These are phyloP conservation scores for Henricia sp. DNA, from an alignment of 53 echinoderm and acorn worm genomes.

Conservation along the genomic window DNA sequence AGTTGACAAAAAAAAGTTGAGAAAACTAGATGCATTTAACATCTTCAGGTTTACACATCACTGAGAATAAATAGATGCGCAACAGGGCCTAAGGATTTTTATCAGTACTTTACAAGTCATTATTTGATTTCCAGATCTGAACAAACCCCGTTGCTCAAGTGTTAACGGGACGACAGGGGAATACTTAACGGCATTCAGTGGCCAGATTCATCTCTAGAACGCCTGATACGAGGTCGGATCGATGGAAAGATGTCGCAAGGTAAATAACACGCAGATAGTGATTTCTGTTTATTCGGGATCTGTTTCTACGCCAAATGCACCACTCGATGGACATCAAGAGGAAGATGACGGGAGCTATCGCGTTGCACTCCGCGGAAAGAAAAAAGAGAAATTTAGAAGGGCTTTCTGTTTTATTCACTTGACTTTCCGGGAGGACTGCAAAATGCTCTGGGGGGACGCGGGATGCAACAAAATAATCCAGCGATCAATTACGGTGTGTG, in stretches of 20 bases:
- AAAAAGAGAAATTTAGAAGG: neutral
- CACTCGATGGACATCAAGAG: conserved; percentile 35
- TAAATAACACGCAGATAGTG: conserved; percentile 33
- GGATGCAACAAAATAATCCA: conserved; percentile 58
- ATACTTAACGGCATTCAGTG: neutral
- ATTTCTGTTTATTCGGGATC: conserved; percentile 43
- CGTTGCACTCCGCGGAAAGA: conserved; percentile 20
- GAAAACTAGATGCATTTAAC: too few relatives aligned
- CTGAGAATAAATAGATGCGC: too few relatives aligned
- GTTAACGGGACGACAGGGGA: neutral
- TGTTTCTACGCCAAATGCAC: conserved; percentile 44
- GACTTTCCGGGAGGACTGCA: neutral
- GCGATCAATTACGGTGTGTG: conserved; percentile 55
- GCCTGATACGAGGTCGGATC: conserved; percentile 8
- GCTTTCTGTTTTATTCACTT: neutral
- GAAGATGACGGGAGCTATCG: conserved; percentile 45
- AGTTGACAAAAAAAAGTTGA: too few relatives aligned
- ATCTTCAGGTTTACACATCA: too few relatives aligned
- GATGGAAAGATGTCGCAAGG: conserved; percentile 40
- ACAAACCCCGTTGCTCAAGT: neutral
- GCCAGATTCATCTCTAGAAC: neutral
- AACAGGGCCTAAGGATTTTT: too few relatives aligned
- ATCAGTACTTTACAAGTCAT: too few relatives aligned
- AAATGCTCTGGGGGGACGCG: conserved; percentile 23
- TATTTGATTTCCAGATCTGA: too few relatives aligned